These are phyloP conservation scores for Pygocentrus nattereri DNA, from an alignment of 2,797 vertebrate genomes.

Conservation along the genomic window DNA sequence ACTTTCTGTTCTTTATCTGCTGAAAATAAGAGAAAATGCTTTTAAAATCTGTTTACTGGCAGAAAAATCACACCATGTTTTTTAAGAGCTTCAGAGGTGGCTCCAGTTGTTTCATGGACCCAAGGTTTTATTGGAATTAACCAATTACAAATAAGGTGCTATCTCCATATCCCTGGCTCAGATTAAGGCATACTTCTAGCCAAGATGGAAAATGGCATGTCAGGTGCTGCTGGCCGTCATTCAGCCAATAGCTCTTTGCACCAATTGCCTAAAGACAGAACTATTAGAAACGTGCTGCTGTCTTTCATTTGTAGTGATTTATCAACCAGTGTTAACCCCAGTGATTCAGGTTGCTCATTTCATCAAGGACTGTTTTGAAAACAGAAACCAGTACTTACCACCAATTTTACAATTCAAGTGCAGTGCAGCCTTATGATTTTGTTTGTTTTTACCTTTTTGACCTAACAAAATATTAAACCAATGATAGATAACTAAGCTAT, in stretches of 20 bases:
- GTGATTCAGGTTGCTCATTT: neutral
- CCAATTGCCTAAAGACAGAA: neutral
- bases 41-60: neutral
- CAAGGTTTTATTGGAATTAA: neutral
- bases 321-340: neutral
- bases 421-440: neutral
- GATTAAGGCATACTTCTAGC: neutral
- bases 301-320: neutral
- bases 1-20: neutral
- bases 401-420: neutral
- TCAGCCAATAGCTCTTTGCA: slow-evolving; percentile 1
- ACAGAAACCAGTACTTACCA: neutral
- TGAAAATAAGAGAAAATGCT: neutral
- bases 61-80: neutral
- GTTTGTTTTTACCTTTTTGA: neutral
- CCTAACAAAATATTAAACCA: too few species aligned
- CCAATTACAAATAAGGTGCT: neutral
- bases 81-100: neutral
- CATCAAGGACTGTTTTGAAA: neutral
- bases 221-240: neutral
- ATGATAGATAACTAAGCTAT: too few species aligned
- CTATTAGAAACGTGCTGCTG: neutral
- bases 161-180: neutral
- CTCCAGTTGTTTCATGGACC: neutral
- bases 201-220: neutral